Evolutionary conservation across 2,888 invertebrate species (phyloP).

Genomic region (Gasteruption jaculator): DNA sequence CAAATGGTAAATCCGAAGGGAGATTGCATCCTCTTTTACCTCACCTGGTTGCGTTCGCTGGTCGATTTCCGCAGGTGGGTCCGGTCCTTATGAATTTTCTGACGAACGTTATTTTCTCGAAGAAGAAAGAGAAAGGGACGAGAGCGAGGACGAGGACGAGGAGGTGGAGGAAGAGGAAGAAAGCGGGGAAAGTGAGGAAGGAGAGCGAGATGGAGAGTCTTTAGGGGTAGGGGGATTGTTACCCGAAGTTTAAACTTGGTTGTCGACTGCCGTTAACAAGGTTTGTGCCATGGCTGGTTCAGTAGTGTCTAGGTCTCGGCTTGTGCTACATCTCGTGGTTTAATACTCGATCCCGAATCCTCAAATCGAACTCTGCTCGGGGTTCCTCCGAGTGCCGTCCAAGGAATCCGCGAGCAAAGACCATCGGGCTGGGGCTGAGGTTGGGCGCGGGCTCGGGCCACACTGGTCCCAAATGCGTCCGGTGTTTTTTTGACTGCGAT

Average conservation of each 20-base stretch:
- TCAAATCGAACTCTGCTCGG: conserved; percentile 5
- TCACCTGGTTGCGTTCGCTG: no score
- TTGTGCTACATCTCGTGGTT: conserved; percentile 47
- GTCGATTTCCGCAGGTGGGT: no score
- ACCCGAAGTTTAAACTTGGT: conserved; percentile 52
- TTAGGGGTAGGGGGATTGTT: conserved; percentile 46
- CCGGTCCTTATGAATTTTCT: no score
- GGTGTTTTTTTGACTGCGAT: no score
- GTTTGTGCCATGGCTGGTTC: conserved; percentile 50
- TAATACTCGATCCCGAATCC: no score
- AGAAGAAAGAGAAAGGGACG: conserved; percentile 18
- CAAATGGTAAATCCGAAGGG: no score
- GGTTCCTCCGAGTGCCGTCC: conserved; percentile 5
- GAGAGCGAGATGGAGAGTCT: conserved; percentile 22
- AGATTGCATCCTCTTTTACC: no score
- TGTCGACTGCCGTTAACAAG: conserved; percentile 52
- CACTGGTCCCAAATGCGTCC: no score
- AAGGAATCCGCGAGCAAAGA: no score
- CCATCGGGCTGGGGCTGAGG: no score
- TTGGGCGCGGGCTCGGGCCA: no score
- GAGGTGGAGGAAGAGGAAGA: conserved; percentile 13
- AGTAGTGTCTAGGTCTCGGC: conserved; percentile 50
- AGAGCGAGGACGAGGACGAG: conserved; percentile 22
- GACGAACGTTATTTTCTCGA: conserved; percentile 18
- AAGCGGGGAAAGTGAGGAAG: conserved; percentile 11